Evolutionary conservation across 2,113 vertebrate species (phyloP).

Genomic region (Labrus mixtus): DNA sequence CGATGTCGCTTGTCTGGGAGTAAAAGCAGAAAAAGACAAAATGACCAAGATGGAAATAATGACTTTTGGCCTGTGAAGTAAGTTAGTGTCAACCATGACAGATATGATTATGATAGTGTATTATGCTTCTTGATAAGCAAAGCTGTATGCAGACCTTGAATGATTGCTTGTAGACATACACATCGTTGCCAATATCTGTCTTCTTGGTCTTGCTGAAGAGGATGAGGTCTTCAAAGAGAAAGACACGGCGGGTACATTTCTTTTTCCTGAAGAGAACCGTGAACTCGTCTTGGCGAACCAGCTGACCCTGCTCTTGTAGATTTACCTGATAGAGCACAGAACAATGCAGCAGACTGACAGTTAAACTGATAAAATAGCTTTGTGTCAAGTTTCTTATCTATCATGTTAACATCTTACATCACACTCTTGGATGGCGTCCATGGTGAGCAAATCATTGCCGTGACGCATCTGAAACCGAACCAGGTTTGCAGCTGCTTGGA

Average conservation of each 20-base stretch:
- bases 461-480: slow-evolving; percentile 85
- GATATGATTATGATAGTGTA: too few relatives aligned
- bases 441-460: slow-evolving; percentile 85
- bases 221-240: slow-evolving; percentile 85
- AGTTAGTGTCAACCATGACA: too few relatives aligned
- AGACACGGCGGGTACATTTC: slow-evolving; percentile 83
- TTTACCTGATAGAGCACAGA: slow-evolving; percentile 76
- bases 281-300: slow-evolving; percentile 86
- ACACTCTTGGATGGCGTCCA: slow-evolving; percentile 87
- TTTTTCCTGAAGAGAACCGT: slow-evolving; percentile 83
- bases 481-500: slow-evolving; percentile 80
- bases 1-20: slow-evolving; percentile 83
- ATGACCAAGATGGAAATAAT: neutral
- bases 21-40: neutral
- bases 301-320: slow-evolving; percentile 85
- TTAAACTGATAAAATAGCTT: neutral
- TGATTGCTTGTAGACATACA: slow-evolving; percentile 86
- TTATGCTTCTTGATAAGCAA: neutral
- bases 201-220: slow-evolving; percentile 87
- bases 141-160: slow-evolving; percentile 81
- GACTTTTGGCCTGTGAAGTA: neutral
- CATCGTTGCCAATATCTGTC: slow-evolving; percentile 82
- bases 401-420: slow-evolving; percentile 75
- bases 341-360: neutral
- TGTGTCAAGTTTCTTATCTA: neutral